Evolutionary conservation across 2,888 invertebrate species (phyloP).

Genomic region (Gnatocerus cornutus): DNA sequence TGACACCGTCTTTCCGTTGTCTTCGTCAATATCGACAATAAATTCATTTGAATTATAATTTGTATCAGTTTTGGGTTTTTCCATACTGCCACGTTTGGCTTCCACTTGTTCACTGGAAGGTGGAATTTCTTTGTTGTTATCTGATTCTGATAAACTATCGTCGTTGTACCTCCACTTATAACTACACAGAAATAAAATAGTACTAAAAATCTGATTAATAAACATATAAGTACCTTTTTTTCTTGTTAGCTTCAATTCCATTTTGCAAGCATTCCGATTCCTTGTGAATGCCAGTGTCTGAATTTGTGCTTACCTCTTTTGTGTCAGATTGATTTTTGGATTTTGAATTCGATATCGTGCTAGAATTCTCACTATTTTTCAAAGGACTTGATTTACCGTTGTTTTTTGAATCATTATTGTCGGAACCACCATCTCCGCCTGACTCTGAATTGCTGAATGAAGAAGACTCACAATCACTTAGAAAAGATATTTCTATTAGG

Average conservation of each 20-base stretch:
- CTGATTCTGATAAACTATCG: constrained; percentile 76
- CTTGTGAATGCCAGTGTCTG: constrained; percentile 75
- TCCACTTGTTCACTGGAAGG: constrained; percentile 76
- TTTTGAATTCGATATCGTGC: constrained; percentile 39
- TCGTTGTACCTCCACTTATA: constrained; percentile 69
- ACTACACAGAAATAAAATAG: constrained; percentile 33
- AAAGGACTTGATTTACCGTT: constrained; percentile 42
- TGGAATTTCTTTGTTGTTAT: constrained; percentile 80
- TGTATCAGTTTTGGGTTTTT: constrained; percentile 60
- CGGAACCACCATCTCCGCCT: constrained; percentile 60
- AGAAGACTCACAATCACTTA: constrained; percentile 79
- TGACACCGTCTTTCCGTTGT: constrained; percentile 71
- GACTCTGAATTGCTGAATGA: constrained; percentile 75
- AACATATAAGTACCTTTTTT: constrained; percentile 42
- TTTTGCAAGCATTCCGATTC: constrained; percentile 80
- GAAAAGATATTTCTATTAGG: not conserved
- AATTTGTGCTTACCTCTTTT: constrained; percentile 55
- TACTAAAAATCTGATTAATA: no score
- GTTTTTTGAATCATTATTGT: constrained; percentile 55
- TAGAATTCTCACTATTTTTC: constrained; percentile 42
- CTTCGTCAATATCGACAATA: constrained; percentile 71
- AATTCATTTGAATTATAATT: constrained; percentile 71
- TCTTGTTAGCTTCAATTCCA: constrained; percentile 54
- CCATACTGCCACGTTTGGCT: constrained; percentile 60
- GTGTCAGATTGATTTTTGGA: constrained; percentile 56